Evolutionary conservation across 2,888 invertebrate genomes (phyloP).

Genomic region (Scaptodrosophila latifasciaeformis): DNA sequence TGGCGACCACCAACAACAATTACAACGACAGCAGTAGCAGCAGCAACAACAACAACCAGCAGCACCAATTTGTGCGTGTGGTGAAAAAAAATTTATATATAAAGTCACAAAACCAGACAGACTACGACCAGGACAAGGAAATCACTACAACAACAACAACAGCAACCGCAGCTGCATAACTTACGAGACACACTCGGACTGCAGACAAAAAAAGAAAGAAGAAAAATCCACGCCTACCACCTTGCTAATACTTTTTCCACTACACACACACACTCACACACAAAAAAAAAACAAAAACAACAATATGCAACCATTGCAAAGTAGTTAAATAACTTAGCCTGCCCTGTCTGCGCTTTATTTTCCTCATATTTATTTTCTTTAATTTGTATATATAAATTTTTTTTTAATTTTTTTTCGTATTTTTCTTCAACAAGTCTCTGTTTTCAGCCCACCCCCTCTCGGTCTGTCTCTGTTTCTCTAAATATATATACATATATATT

Average conservation of each 20-base stretch:
- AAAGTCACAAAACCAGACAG: not conserved
- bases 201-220: constrained; percentile 29
- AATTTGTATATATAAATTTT: no score
- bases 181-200: constrained; percentile 11
- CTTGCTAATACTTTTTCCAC: not conserved
- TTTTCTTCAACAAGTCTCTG: constrained; percentile 66
- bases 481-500: no score
- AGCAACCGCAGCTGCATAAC: constrained; percentile 2
- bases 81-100: no score
- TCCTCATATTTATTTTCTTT: constrained; percentile 51
- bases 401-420: constrained; percentile 30
- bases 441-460: constrained; percentile 32
- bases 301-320: constrained; percentile 65
- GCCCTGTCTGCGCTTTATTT: constrained; percentile 70
- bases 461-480: constrained; percentile 2
- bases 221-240: constrained; percentile 2
- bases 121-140: constrained; percentile 5
- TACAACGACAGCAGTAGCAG: constrained; percentile 17
- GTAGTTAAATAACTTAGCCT: constrained; percentile 64
- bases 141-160: not conserved
- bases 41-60: constrained; percentile 23
- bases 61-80: not conserved
- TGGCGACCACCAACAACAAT: constrained; percentile 14
- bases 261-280: constrained; percentile 3
- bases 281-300: constrained; percentile 27